Percentiles rank a stretch among this genome's conserved stretches.
phyloP scores from a whole-genome alignment of 2,113 vertebrate genomes.

The Podiceps cristatus region DNA sequence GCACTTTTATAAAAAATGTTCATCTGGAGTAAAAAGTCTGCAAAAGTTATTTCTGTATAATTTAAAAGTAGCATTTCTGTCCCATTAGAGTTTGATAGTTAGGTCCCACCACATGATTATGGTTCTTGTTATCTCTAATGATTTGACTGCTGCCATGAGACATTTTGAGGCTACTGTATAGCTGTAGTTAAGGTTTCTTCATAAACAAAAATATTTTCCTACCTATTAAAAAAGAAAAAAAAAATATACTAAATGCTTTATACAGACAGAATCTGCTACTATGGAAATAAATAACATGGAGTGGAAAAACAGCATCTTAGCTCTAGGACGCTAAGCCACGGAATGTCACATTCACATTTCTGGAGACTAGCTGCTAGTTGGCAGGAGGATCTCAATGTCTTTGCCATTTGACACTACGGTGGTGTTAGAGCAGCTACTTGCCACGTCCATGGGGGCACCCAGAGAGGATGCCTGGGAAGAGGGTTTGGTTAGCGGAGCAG shows the following conservation, averaged over 20 bases:
- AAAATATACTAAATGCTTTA: constrained; percentile 70
- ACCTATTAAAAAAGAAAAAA: constrained; percentile 63
- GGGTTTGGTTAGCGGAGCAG: constrained; percentile 74
- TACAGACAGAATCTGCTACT: constrained; percentile 75
- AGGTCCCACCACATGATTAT: constrained; percentile 21
- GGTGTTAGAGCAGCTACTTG: constrained; percentile 81
- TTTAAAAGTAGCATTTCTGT: constrained; percentile 69
- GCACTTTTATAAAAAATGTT: constrained; percentile 79
- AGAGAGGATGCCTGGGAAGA: constrained; percentile 59
- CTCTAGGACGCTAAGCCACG: constrained; percentile 42
- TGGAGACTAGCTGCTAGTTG: constrained; percentile 83
- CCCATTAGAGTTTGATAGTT: constrained; percentile 28
- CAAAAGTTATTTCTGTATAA: constrained; percentile 68
- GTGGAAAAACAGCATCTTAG: constrained; percentile 68
- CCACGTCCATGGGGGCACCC: constrained; percentile 76
- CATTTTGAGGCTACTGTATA: constrained; percentile 64
- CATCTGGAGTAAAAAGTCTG: constrained; percentile 78
- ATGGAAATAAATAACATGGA: constrained; percentile 84
- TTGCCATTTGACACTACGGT: constrained; percentile 83
- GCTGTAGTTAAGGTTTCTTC: constrained; percentile 71
- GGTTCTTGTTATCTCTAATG: constrained; percentile 17
- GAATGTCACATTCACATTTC: constrained; percentile 55
- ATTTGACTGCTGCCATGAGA: constrained; percentile 37
- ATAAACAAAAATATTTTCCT: constrained; percentile 68
- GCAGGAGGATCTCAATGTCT: constrained; percentile 90